Base-by-base conservation (phyloP, 2,888 invertebrate species). In the Chaetogeoica ovagalla region DNA sequence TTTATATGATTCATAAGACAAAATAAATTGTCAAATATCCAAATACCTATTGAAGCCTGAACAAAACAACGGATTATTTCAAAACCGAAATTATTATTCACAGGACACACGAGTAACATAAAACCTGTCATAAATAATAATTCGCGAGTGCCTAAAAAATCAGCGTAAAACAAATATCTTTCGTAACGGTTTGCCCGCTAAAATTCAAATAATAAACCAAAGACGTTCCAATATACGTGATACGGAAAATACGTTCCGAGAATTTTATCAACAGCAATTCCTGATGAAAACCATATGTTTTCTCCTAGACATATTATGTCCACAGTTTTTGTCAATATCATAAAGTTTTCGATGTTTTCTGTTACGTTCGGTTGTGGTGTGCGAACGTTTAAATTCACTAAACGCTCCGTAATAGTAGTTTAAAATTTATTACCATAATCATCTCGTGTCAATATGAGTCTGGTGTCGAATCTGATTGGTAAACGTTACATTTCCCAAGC, bases 391-490 rank as follows among this genome's bases (percentile, higher is more conserved):
- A 7, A 7, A 8, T 43, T 15, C 6, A 21, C 17, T 0, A 0
- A 17, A 4, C 8, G 5, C 3, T 3, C 48, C 6, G 9, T 39
- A 39, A 13, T 7, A 39, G 39, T 48, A 48, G 15, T 17, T 65
- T 19, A 37, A 23, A 37, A 37, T 60, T 60, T 37, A 15, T 2
- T 1, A 15, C 30, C 23, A 19, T 30, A 2, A 30, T 43, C 48
- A 2, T 60, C 17, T 4, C 0, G 9, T n/a, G n/a, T 52, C 77
- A 79, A 23, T 0, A 79, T 79, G 77, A 79, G 70, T 79, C 7
- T 70, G 8, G 63, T 79, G n/a, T 63, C 77, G 37, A 79, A 79
- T 9, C 63, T 79, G 55, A 79, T 79, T 62, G 77, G 77, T 13
- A 79, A 23, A 62, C 69, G 69, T 19, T 79, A 63, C 23, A 60